phyloP scores from a whole-genome alignment of 2,797 vertebrate genomes.

The Monodelphis domestica region DNA sequence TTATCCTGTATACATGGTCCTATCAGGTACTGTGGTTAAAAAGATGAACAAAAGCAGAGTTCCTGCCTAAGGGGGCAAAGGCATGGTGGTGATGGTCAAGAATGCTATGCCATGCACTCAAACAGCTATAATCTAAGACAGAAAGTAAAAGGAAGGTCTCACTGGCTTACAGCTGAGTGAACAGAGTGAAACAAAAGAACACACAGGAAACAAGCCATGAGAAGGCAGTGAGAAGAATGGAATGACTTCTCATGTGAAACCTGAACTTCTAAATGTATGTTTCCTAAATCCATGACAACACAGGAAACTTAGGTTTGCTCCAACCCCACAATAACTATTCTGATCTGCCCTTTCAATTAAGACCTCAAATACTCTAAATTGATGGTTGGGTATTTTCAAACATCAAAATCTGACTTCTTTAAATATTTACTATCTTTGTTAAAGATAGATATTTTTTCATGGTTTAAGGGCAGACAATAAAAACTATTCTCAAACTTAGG shows the following conservation, averaged over 20 bases:
- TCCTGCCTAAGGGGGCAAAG: neutral
- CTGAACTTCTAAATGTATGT: neutral
- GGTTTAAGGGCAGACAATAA: neutral
- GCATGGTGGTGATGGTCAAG: neutral
- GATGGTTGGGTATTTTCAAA: slow-evolving; percentile 16
- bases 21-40: neutral
- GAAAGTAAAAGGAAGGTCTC: neutral
- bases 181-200: neutral
- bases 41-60: neutral
- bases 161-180: neutral
- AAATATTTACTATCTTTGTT: slow-evolving; percentile 27
- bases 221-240: slow-evolving; percentile 25
- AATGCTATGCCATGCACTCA: neutral
- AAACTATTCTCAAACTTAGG: slow-evolving; percentile 41
- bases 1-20: neutral
- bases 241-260: slow-evolving; percentile 14
- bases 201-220: neutral
- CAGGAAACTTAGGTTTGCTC: neutral
- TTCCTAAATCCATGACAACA: neutral
- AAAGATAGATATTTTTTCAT: slow-evolving; percentile 29
- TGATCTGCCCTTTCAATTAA: slow-evolving; percentile 3
- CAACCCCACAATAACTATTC: neutral
- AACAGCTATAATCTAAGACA: neutral
- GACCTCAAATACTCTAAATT: neutral
- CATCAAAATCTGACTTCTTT: slow-evolving; percentile 9